Evolutionary conservation across 2,797 vertebrate species (phyloP).

Genomic region (Gambelia wislizenii): DNA sequence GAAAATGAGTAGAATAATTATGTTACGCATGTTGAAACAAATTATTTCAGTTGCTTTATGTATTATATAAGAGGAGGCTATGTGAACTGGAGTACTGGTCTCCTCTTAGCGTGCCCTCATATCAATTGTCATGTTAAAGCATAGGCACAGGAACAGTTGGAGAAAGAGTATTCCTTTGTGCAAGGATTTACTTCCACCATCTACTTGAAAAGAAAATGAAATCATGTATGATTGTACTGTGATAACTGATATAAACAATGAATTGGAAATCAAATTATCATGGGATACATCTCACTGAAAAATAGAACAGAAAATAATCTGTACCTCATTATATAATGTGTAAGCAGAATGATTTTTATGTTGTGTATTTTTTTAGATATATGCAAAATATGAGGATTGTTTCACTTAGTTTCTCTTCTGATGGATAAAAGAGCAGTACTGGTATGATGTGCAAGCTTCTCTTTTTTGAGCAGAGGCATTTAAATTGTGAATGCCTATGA

Average conservation of each 20-base stretch:
- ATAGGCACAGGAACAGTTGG: not conserved
- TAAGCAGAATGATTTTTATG: too few relatives aligned
- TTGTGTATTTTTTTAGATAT: not conserved
- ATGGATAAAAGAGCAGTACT: not conserved
- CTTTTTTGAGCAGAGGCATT: not conserved
- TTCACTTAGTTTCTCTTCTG: not conserved
- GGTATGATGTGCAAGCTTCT: not conserved
- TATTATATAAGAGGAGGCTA: not conserved
- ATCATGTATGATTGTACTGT: not conserved
- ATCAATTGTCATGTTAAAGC: not conserved
- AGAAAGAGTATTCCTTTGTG: not conserved
- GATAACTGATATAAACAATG: conserved; percentile 12
- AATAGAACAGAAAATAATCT: not conserved
- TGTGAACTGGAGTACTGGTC: accelerated
- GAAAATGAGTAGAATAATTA: not conserved
- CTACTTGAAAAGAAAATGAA: not conserved
- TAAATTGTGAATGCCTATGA: conserved; percentile 26
- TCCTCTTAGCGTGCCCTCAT: not conserved
- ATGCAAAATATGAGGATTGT: not conserved
- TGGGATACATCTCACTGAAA: not conserved
- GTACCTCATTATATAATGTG: too few relatives aligned
- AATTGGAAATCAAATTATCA: not conserved
- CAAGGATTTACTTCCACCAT: not conserved
- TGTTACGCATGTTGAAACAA: not conserved
- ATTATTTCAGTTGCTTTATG: not conserved